phyloP scores from a whole-genome alignment of 2,113 vertebrate species.

The Upupa epops region DNA sequence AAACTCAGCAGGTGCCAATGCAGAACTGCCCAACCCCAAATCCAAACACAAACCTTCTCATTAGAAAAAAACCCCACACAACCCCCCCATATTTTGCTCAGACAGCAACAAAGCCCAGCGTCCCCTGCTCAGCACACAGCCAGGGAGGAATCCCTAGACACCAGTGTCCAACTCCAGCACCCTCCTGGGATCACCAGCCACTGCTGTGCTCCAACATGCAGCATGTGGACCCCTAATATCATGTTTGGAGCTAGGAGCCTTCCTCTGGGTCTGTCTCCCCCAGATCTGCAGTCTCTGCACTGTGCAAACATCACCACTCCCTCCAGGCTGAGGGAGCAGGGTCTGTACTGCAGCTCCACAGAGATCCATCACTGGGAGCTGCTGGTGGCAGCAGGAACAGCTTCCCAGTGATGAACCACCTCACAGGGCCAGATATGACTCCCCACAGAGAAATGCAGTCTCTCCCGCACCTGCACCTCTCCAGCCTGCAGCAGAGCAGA shows the following conservation, averaged over 20 bases:
- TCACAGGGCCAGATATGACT: not conserved
- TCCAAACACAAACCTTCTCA: not conserved
- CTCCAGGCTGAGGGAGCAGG: not conserved
- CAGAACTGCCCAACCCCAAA: not conserved
- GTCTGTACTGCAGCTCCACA: not conserved
- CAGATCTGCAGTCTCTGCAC: not conserved
- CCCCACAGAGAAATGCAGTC: not conserved
- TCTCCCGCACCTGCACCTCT: not conserved
- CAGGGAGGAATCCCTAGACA: not conserved
- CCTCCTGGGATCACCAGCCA: rapidly evolving
- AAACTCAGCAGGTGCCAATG: not conserved
- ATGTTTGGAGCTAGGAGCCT: not conserved
- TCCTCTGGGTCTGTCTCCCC: not conserved
- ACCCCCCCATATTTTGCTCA: not conserved
- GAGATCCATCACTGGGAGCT: not conserved
- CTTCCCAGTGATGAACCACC: not conserved
- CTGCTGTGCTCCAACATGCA: not conserved
- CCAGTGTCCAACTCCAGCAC: not conserved
- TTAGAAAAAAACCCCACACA: not conserved
- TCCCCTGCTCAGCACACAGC: not conserved
- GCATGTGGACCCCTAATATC: rapidly evolving
- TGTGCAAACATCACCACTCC: no score
- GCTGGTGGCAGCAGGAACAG: not conserved
- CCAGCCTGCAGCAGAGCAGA: not conserved
- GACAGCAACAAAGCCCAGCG: not conserved